These are phyloP conservation scores for Pampus argenteus DNA, from an alignment of 2,797 vertebrate species.

Conservation along the genomic window DNA sequence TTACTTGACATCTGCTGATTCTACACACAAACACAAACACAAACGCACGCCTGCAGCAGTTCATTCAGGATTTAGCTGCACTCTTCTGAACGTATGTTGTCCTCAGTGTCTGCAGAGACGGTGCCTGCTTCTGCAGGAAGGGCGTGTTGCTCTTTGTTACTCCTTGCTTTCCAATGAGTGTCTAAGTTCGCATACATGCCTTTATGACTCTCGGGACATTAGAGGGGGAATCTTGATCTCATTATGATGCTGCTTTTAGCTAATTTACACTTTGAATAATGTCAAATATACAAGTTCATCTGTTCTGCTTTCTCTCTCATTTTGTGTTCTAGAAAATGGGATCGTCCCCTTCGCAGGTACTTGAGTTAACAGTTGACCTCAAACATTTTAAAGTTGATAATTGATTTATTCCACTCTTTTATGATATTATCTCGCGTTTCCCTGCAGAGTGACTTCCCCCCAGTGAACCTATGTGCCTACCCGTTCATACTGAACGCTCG, in stretches of 20 bases:
- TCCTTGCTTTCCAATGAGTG: not conserved
- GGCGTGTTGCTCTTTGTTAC: not conserved
- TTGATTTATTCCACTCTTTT: not conserved
- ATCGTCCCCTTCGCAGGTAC: slow-evolving; percentile 93
- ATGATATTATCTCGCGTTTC: not conserved
- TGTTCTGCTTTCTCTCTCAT: slow-evolving; percentile 26
- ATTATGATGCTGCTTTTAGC: not conserved
- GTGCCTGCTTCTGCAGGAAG: not conserved
- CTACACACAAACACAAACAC: not conserved
- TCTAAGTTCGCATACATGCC: not conserved
- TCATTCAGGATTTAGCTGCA: not conserved
- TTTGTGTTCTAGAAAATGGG: slow-evolving; percentile 89
- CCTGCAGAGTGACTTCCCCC: slow-evolving; percentile 85
- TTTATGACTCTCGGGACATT: not conserved
- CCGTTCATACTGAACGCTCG: slow-evolving; percentile 97
- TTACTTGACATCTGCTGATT: slow-evolving; percentile 9
- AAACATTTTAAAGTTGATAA: not conserved
- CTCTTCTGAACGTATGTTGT: not conserved
- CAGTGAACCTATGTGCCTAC: slow-evolving; percentile 96
- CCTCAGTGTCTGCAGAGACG: not conserved
- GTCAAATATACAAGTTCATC: not conserved
- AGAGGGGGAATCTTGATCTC: not conserved
- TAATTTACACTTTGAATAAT: not conserved
- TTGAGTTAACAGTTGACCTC: slow-evolving; percentile 5
- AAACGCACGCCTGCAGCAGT: not conserved